Percentiles rank a stretch among this genome's conserved stretches.
These are phyloP conservation scores for Xerus rutilus DNA, from an alignment of 2,797 vertebrate genomes.

Conservation along the genomic window DNA sequence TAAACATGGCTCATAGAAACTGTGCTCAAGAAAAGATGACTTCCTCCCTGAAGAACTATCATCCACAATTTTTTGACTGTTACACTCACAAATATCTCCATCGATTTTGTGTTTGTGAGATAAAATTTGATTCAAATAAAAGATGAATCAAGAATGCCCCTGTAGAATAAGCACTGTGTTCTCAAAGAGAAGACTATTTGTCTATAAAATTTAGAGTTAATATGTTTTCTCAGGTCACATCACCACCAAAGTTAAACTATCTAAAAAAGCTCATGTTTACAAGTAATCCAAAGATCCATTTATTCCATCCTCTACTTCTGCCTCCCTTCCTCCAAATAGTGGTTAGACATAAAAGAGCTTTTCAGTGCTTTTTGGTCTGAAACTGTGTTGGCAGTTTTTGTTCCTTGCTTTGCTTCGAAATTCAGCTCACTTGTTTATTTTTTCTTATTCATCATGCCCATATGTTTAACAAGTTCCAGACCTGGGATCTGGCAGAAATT, in stretches of 20 bases:
- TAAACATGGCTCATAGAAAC: not conserved
- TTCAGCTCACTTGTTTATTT: constrained; percentile 78
- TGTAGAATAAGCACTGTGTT: constrained; percentile 66
- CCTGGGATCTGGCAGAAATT: constrained; percentile 76
- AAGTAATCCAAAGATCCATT: not conserved
- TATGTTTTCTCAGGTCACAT: constrained; percentile 41
- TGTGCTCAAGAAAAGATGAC: not conserved
- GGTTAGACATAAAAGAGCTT: constrained; percentile 67
- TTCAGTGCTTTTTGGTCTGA: constrained; percentile 71
- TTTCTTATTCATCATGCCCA: constrained; percentile 68
- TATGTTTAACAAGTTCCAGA: constrained; percentile 84
- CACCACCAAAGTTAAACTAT: constrained; percentile 58
- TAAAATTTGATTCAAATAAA: constrained; percentile 72
- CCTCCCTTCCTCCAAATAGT: constrained; percentile 40
- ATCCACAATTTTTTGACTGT: not conserved
- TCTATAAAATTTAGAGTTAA: constrained; percentile 9
- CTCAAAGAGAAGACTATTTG: constrained; percentile 64
- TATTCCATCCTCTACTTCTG: not conserved
- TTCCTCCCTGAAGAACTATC: not conserved
- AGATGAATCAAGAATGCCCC: constrained; percentile 68
- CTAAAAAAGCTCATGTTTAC: constrained; percentile 21
- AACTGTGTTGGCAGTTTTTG: constrained; percentile 76
- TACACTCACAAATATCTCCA: not conserved
- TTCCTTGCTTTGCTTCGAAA: constrained; percentile 76
- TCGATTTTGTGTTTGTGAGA: constrained; percentile 39